Evolutionary conservation across 2,797 vertebrate genomes (phyloP), one percentile per base, ranked within the genome.

Genomic region (Melanotaenia boesemani): DNA sequence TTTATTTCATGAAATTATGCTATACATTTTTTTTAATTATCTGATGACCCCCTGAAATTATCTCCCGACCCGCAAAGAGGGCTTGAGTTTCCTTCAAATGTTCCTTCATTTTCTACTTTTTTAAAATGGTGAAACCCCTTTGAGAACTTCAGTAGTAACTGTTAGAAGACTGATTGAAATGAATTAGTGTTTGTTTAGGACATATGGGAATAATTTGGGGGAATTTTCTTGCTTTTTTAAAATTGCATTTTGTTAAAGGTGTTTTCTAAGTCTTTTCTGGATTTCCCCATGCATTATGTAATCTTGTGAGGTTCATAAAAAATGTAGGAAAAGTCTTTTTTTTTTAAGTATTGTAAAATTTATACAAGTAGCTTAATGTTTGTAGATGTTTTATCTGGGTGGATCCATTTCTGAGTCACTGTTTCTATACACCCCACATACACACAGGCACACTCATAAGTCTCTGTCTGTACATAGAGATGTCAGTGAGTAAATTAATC

Each of bases 401-500:
- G 8, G 13, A 28, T 50, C 37, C 39, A 28, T 15, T 18, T 62
- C 37, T 32, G 44, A 10, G 44, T 20, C 41, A 18, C 2, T 70
- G 30, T 69, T 72, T 75, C 70, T 70, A 16, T 44, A 32, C 44
- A n/a, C 20, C 15, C 59, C 6, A 44, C 55, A 63, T 30, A 61
- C 26, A 13, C 36, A 66, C 26, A 48, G 34, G 44, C 50, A 57
- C 15, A 63, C 56, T 62, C 41, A 44, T 18, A 18, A 44, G 41
- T 26, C 61, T 64, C 61, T 64, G 62, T 77, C 28, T 34, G 60
- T 56, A 34, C 28, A 57, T 24, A 56, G 30, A 50, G 48, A 52
- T 32, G 32, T 76, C 55, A 52, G 26, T 71, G 22, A 52, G 26
- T 71, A 30, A 36, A 80, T 54, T 26, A 70, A 77, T 82, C 74